phyloP scores from a whole-genome alignment of 2,113 vertebrate genomes.

The Hypomesus transpacificus region DNA sequence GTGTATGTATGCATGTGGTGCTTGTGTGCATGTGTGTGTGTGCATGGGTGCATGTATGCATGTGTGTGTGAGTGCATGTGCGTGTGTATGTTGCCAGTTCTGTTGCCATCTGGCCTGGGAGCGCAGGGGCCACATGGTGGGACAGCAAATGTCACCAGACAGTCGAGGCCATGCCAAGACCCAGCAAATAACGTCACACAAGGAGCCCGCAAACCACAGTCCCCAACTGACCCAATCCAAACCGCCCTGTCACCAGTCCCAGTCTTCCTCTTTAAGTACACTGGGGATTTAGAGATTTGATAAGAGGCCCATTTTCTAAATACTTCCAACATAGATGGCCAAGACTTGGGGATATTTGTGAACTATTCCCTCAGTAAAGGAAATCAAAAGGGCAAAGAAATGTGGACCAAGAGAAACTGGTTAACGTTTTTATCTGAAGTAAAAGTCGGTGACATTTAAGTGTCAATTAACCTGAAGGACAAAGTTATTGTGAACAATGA shows the following conservation, averaged over 20 bases:
- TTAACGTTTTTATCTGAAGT: slow-evolving; percentile 24
- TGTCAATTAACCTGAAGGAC: slow-evolving; percentile 41
- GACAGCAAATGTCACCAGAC: slow-evolving; percentile 69
- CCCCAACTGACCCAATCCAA: slow-evolving; percentile 20
- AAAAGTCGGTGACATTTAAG: slow-evolving; percentile 40
- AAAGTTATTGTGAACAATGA: slow-evolving; percentile 21
- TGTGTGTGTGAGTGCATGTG: slow-evolving; percentile 40
- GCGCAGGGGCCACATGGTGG: slow-evolving; percentile 64
- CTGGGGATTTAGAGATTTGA: slow-evolving; percentile 19
- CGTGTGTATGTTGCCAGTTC: slow-evolving; percentile 41
- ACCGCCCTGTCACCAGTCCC: slow-evolving; percentile 25
- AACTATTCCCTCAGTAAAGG: slow-evolving; percentile 17
- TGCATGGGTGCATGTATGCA: slow-evolving; percentile 14
- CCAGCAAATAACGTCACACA: slow-evolving; percentile 59
- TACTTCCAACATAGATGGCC: slow-evolving; percentile 6
- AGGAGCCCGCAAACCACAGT: not conserved
- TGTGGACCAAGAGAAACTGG: slow-evolving; percentile 26
- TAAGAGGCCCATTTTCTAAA: not conserved
- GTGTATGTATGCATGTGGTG: not conserved
- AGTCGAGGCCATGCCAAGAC: slow-evolving; percentile 57
- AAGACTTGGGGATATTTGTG: slow-evolving; percentile 21
- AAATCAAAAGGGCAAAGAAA: slow-evolving; percentile 23
- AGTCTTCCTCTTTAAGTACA: slow-evolving; percentile 10
- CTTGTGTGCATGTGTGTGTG: slow-evolving; percentile 18
- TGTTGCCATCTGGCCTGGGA: slow-evolving; percentile 70